Base-by-base conservation (phyloP, 2,888 invertebrate genomes). In the Cancer borealis region DNA sequence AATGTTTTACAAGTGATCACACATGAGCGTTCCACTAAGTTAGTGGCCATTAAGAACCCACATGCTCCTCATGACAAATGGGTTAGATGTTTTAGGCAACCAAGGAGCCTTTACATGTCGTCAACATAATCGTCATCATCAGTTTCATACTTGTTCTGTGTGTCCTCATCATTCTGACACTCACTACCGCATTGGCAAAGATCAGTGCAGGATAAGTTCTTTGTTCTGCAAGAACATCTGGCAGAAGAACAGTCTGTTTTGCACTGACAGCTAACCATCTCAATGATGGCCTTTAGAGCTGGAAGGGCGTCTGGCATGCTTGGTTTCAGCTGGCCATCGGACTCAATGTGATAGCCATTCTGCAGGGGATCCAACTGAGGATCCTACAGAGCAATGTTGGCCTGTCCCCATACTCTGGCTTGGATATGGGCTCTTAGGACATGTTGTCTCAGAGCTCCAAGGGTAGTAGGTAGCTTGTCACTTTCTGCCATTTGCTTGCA, bases 111-210 rank as follows among this genome's bases (percentile, higher is more conserved):
- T 91, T 90, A 60, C 93, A 93, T 93, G 66, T 92, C 93, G n/a
- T 79, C 93, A 79, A 10, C 39, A 84, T 92, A 91, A 91, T 91
- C 73, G 60, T 93, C 93, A 39, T 39, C 39, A 39, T 39, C 39
- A 39, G 39, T 39, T 39, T 39, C 39, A 39, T 39, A 39, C n/a
- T n/a, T n/a, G n/a, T n/a, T n/a, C n/a, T n/a, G n/a, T n/a, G n/a
- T n/a, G n/a, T n/a, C n/a, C n/a, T n/a, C 93, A 73, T 93, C 93
- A 91, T 92, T 93, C 79, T 73, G 90, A 92, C 91, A 93, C 93
- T 93, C 91, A 84, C 91, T 92, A 30, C 84, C 92, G 91, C 91
- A 92, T 91, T 93, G 93, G 84, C 93, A 92, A 92, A 93, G 46
- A 84, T 93, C 91, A 84, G 92, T 45, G 79, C 92, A 92, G 92